phyloP scores from a whole-genome alignment of 92 coral and sea anemone genomes.

The Bergia puertoricense region DNA sequence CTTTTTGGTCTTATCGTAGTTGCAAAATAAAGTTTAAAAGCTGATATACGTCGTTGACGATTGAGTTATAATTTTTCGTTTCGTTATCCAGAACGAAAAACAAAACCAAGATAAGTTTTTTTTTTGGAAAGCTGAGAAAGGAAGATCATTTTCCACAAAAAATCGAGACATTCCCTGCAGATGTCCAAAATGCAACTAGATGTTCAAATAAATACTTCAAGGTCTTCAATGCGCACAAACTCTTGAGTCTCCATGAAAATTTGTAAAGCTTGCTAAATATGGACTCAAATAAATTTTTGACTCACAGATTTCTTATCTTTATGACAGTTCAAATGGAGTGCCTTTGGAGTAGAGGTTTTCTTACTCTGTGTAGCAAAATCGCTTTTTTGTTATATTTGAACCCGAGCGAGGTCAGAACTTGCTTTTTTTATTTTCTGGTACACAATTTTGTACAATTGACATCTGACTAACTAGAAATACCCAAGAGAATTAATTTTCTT shows the following conservation, averaged over 20 bases:
- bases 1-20: background rate
- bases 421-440: background rate
- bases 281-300: too few species aligned
- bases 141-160: background rate
- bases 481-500: conserved; percentile 2
- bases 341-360: background rate
- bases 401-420: background rate
- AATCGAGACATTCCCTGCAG: background rate
- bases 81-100: background rate
- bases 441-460: conserved; percentile 6
- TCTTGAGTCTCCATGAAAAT: background rate
- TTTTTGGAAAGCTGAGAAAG: background rate
- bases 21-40: background rate
- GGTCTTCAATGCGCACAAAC: background rate
- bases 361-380: background rate
- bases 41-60: background rate
- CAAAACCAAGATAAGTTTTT: background rate
- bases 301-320: background rate
- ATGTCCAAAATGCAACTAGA: background rate
- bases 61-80: background rate
- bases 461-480: background rate
- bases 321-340: background rate
- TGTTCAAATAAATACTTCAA: conserved; percentile 5
- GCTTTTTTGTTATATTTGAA: background rate
- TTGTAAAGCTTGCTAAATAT: background rate